phyloP scores from a whole-genome alignment of 2,113 vertebrate species.

The Rafetus swinhoei region DNA sequence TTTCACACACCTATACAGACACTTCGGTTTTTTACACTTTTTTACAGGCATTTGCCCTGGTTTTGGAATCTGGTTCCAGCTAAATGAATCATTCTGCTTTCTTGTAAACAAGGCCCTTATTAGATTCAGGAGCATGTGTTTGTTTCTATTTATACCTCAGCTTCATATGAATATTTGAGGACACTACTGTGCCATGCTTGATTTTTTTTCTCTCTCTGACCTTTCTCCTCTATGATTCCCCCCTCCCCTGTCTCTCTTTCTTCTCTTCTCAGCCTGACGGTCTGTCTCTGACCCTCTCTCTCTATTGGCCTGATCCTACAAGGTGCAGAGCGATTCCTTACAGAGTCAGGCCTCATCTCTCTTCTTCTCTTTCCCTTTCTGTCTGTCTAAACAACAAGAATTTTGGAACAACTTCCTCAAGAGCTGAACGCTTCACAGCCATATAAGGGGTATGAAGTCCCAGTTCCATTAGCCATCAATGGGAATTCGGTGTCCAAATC shows the following conservation, averaged over 20 bases:
- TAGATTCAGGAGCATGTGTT: constrained; percentile 28
- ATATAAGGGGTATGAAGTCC: not conserved
- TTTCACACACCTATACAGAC: not conserved
- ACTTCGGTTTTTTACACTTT: not conserved
- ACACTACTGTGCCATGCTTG: not conserved
- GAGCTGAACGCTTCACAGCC: not conserved
- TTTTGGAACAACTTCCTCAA: not conserved
- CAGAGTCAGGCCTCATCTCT: not conserved
- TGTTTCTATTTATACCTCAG: constrained; percentile 56
- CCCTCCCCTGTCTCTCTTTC: not conserved
- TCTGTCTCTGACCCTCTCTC: not conserved
- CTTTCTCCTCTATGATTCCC: not conserved
- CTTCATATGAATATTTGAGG: constrained; percentile 68
- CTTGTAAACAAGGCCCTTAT: constrained; percentile 64
- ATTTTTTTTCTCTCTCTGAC: not conserved
- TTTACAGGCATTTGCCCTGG: not conserved
- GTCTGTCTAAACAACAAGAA: not conserved
- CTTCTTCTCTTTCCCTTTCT: not conserved
- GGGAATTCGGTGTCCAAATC: not conserved
- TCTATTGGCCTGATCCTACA: not conserved
- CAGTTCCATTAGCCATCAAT: rapidly evolving
- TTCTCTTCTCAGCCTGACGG: not conserved
- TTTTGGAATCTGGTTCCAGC: constrained; percentile 26
- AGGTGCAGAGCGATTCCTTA: not conserved
- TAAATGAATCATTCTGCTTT: constrained; percentile 36